Percentiles rank a stretch among this genome's conserved stretches.
Evolutionary conservation across 2,888 invertebrate species (phyloP).

Genomic region (Drosophila rubida): DNA sequence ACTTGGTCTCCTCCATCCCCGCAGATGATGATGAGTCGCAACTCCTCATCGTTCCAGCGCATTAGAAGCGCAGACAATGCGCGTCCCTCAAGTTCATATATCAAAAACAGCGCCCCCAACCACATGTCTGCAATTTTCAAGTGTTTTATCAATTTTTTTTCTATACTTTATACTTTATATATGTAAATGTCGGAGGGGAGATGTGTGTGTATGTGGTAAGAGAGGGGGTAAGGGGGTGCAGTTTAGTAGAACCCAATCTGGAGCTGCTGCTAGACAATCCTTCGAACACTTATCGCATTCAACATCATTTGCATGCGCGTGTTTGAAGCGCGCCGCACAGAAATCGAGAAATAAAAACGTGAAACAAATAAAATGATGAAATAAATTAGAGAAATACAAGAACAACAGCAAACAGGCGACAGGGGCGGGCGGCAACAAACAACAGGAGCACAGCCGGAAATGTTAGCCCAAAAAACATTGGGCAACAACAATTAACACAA

Average conservation of each 20-base stretch:
- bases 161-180: constrained; percentile 12
- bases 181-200: constrained; percentile 1
- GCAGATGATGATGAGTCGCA: background rate
- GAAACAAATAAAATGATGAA: constrained; percentile 80
- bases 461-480: constrained; percentile 56
- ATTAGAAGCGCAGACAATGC: constrained; percentile 75
- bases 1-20: background rate
- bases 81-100: constrained; percentile 74
- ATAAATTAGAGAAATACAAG: constrained; percentile 79
- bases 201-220: background rate
- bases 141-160: constrained; percentile 50
- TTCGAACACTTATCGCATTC: constrained; percentile 78
- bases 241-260: constrained; percentile 40
- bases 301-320: constrained; percentile 78
- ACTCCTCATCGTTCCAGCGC: constrained; percentile 6
- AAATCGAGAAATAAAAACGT: constrained; percentile 31
- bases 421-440: constrained; percentile 12
- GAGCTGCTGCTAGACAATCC: constrained; percentile 64
- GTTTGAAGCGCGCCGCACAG: constrained; percentile 36
- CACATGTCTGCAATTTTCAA: constrained; percentile 72
- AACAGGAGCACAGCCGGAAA: constrained; percentile 52
- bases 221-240: background rate
- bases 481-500: constrained; percentile 7
- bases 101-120: constrained; percentile 55
- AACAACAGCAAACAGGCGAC: constrained; percentile 33